A percentile compares a stretch with the other conserved stretches of the same genome.
Conservation (phyloP, 2,113 vertebrate species). For the Caloenas nicobarica region DNA sequence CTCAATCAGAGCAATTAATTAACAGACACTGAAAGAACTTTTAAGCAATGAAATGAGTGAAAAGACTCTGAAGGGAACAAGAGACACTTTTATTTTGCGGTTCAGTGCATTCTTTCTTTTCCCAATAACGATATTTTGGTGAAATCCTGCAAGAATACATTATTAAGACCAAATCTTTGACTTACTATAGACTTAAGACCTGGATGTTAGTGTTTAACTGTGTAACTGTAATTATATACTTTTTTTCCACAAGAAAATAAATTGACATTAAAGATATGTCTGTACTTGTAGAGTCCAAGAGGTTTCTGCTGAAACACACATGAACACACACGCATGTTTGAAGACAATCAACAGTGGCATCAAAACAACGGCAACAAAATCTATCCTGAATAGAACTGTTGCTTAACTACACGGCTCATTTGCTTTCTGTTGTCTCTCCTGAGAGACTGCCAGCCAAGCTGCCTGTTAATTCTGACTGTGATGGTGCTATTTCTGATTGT, state of each 20-base stretch:
- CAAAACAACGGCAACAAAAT: neutral
- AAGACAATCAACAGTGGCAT: neutral
- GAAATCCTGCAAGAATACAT: neutral
- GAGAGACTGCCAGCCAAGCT: neutral
- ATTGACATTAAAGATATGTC: neutral
- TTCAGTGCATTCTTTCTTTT: neutral
- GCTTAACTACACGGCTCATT: neutral
- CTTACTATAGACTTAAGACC: neutral
- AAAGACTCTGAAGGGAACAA: neutral
- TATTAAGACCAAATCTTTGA: neutral
- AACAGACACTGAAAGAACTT: slow-evolving; percentile 42
- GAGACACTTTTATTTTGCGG: neutral
- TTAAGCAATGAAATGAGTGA: slow-evolving; percentile 22
- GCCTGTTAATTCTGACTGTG: neutral
- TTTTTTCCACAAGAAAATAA: no score
- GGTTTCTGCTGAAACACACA: neutral
- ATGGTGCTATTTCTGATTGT: neutral
- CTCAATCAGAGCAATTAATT: slow-evolving; percentile 69
- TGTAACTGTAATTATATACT: neutral
- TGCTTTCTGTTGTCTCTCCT: neutral
- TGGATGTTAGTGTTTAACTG: neutral
- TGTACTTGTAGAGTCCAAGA: neutral
- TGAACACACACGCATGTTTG: neutral
- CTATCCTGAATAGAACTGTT: neutral
- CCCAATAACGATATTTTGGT: neutral